Conservation (phyloP, 2,113 vertebrate species). For the Pluvianellus socialis region DNA sequence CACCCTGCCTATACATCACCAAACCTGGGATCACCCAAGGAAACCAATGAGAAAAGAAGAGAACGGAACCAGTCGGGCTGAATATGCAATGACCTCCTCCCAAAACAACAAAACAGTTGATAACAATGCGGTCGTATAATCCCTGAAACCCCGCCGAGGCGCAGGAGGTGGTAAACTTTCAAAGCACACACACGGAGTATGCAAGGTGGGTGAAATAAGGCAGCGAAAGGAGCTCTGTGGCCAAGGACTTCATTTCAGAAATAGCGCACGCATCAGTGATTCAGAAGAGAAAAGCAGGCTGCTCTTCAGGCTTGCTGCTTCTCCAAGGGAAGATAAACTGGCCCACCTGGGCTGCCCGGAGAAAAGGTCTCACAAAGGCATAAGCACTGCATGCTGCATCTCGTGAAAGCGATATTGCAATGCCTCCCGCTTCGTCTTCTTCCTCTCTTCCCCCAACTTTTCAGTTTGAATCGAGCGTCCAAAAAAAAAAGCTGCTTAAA, state of each 20-base stretch:
- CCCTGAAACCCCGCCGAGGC: not conserved
- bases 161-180: slow-evolving; percentile 59
- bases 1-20: not conserved
- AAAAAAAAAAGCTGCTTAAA: slow-evolving; percentile 48
- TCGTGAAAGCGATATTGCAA: slow-evolving; percentile 58
- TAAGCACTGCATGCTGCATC: slow-evolving; percentile 80
- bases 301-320: slow-evolving; percentile 74
- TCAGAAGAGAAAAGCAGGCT: slow-evolving; percentile 76
- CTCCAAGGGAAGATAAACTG: slow-evolving; percentile 64
- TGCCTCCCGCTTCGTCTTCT: slow-evolving; percentile 19
- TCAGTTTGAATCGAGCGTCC: slow-evolving; percentile 47
- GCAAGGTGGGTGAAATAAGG: slow-evolving; percentile 61
- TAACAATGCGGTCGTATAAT: slow-evolving; percentile 89
- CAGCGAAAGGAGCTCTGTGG: slow-evolving; percentile 24
- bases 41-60: slow-evolving; percentile 97
- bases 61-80: slow-evolving; percentile 90
- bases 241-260: slow-evolving; percentile 66
- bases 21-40: slow-evolving; percentile 71
- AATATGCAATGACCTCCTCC: slow-evolving; percentile 97
- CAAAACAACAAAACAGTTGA: slow-evolving; percentile 88
- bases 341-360: slow-evolving; percentile 44
- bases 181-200: slow-evolving; percentile 40
- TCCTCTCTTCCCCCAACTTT: not conserved
- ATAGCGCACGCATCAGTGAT: slow-evolving; percentile 69
- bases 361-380: slow-evolving; percentile 68